These are phyloP conservation scores for Drosophila cardini DNA, from an alignment of 1,140 invertebrate genomes.

Conservation along the genomic window DNA sequence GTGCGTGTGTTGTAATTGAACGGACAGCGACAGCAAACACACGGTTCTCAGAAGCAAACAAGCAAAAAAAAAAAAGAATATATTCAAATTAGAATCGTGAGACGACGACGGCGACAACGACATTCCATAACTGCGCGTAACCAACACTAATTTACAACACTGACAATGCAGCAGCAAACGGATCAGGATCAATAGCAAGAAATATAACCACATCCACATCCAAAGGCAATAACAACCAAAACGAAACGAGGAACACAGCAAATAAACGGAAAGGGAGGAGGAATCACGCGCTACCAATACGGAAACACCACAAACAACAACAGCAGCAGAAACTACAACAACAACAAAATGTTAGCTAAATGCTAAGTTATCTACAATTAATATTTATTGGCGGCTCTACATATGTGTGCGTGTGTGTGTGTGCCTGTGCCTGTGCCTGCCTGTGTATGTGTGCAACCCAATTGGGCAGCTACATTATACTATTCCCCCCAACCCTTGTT, in stretches of 20 bases:
- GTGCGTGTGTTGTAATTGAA: conserved; percentile 55
- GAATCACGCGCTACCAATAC: conserved; percentile 77
- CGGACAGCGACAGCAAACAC: conserved; percentile 46
- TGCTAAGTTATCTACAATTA: conserved; percentile 78
- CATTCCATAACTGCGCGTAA: conserved; percentile 51
- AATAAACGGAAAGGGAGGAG: conserved; percentile 22
- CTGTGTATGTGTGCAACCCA: conserved; percentile 36
- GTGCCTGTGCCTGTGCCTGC: conserved; percentile 9
- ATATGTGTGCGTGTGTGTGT: conserved; percentile 34
- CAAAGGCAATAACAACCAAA: conserved; percentile 10
- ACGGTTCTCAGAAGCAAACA: conserved; percentile 32
- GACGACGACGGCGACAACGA: conserved; percentile 45
- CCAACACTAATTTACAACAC: conserved; percentile 26
- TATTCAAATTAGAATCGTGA: conserved; percentile 71
- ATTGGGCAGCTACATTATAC: conserved; percentile 34
- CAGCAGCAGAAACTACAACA: conserved; percentile 12
- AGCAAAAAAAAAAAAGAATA: conserved; percentile 44
- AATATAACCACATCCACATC: conserved; percentile 26
- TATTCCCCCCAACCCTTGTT: conserved; percentile 8
- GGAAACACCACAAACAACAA: conserved; percentile 54
- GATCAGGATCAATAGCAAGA: conserved; percentile 70
- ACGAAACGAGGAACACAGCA: conserved; percentile 1
- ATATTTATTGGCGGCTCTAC: conserved; percentile 64
- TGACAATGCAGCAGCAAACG: conserved; percentile 47
- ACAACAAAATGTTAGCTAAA: conserved; percentile 76